Evolutionary conservation across 2,888 invertebrate species (phyloP), one percentile per base, ranked within the genome.

Genomic region (Axea sp.): DNA sequence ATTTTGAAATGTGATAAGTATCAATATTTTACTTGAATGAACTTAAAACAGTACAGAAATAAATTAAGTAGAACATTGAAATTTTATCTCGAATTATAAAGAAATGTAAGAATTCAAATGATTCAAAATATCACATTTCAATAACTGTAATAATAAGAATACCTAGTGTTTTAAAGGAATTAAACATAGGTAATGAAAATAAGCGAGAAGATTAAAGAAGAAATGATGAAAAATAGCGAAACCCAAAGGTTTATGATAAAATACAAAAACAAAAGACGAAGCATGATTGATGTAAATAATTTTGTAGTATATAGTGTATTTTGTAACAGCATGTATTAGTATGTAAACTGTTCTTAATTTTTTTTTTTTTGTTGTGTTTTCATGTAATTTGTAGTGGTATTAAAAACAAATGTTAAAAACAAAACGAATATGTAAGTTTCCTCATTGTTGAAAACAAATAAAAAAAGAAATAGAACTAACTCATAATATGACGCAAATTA

Each of bases 341-440:
- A 19, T 47, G 28, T 47, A 30, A 17, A n/a, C n/a, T n/a, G n/a
- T n/a, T n/a, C n/a, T n/a, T n/a, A n/a, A n/a, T n/a, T 8, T 39
- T 53, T 24, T 35, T 37, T 6, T 31, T 26, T 8, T 62, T 24
- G 11, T 14, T 17, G 39, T 41, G 43, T 55, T 17, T 45, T 8
- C 26, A 53, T 73, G 57, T 73, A 31, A 39, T n/a, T 53, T 31
- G 72, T 59, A 12, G 14, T 65, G 43, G 33, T 37, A 39, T 24
- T 19, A 22, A 68, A 62, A 65, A 72, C 33, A 37, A 47, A n/a
- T 67, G 47, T 60, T 67, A 55, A 72, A 71, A 71, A 53, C 41
- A 76, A 53, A 60, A 67, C 81, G 86, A 87, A 87, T 86, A 87
- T 86, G 87, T 87, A 87, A 82, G 86, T 87, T 87, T 87, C 86